A percentile compares a stretch with the other conserved stretches of the same genome.
These are phyloP conservation scores for Thereva nobilitata DNA, from an alignment of 2,888 invertebrate species.

Conservation along the genomic window DNA sequence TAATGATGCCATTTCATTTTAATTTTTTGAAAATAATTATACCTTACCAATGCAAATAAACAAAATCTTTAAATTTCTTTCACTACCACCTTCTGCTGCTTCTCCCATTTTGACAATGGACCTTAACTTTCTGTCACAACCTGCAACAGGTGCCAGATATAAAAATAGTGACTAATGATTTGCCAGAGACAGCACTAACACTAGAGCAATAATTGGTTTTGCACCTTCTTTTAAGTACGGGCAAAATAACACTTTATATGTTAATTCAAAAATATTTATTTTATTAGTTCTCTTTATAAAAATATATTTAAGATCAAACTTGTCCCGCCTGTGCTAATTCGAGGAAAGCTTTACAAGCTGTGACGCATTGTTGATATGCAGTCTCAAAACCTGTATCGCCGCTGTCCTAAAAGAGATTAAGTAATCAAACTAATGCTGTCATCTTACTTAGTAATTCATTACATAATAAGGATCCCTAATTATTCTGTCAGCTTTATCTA, in stretches of 20 bases:
- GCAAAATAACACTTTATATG: too few relatives aligned
- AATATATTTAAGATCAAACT: neutral
- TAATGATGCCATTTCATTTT: neutral
- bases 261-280: too few relatives aligned
- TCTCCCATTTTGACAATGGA: conserved; percentile 2
- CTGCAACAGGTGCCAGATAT: neutral
- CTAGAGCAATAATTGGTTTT: too few relatives aligned
- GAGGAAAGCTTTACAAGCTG: conserved; percentile 70
- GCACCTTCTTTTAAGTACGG: too few relatives aligned
- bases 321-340: conserved; percentile 47
- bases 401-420: conserved; percentile 63
- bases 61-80: conserved; percentile 47
- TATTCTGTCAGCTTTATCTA: conserved; percentile 73
- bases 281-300: too few relatives aligned
- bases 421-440: conserved; percentile 8
- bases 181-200: too few relatives aligned
- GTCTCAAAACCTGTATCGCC: conserved; percentile 73
- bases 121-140: neutral
- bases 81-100: neutral
- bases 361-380: conserved; percentile 73
- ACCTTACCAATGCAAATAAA: conserved; percentile 53
- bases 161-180: too few relatives aligned
- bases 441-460: conserved; percentile 51
- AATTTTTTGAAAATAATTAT: neutral
- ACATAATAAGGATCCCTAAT: conserved; percentile 94